Base-by-base conservation (phyloP, 2,888 invertebrate genomes). In the Rhingia rostrata region DNA sequence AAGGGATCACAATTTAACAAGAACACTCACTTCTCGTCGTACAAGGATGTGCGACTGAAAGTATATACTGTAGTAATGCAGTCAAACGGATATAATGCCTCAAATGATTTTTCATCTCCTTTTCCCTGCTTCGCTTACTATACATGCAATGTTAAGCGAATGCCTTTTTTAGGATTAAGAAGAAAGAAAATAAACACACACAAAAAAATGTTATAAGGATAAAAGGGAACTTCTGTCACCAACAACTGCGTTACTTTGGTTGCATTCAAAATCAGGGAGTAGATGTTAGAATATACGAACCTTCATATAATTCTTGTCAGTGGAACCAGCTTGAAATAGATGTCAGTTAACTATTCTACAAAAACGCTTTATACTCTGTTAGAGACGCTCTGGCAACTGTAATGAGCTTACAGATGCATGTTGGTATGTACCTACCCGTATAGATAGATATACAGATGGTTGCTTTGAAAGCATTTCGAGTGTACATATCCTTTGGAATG, bases 81-180 rank as follows among this genome's bases (percentile, higher is more conserved):
- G 49, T 78, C 70, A 51, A 70, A 64, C 43, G 78, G 64, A 70
- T 64, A 64, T 78, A 78, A 64, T 78, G 54, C 53, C 69, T 35
- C 56, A 77, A 78, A 70, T 58, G 39, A 78, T 43, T 78, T 53
- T 70, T 56, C 37, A 54, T 70, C 49, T 70, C 56, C 9, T 4
- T 49, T 49, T 43, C 54, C 35, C 32, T 9, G 3, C 56, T 53
- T 60, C 43, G 53, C 43, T 72, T 61, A 32, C 53, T 43, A 61
- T 51, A 32, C 2, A 32, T 70, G 53, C 61, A 9, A 41, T 63
- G 72, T 63, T 9, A 66, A 72, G 72, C 61, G 72, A 72, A 63
- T 54, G 35, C 12, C 35, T 53, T 63, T 37, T 63, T 39, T 5
- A 30, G 30, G 54, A 9, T 9, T 30, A 37, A 9, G 14, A 12